Percentiles rank a stretch among this genome's conserved stretches.
Evolutionary conservation across 2,113 vertebrate species (phyloP).

Genomic region (Salvator merianae): DNA sequence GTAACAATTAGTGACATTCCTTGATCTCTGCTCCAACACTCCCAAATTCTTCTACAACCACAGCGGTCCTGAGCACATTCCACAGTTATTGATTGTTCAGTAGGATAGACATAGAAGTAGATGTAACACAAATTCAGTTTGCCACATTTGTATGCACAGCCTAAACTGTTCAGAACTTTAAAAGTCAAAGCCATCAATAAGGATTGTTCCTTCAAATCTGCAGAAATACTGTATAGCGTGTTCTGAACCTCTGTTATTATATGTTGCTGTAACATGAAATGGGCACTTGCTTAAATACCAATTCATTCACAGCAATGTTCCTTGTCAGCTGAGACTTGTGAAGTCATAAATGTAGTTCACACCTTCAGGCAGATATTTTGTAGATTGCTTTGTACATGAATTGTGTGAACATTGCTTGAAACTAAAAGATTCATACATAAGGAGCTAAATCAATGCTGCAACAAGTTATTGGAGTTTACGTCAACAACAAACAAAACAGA

Average conservation of each 20-base stretch:
- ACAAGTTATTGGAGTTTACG: not conserved
- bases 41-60: too few species aligned
- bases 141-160: not conserved
- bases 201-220: not conserved
- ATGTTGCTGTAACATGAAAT: not conserved
- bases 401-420: constrained; percentile 5
- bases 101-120: too few species aligned
- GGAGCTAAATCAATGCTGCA: not conserved
- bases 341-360: not conserved
- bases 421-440: not conserved
- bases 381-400: not conserved
- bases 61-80: too few species aligned
- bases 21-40: too few species aligned
- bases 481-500: not conserved
- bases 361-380: not conserved
- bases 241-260: constrained; percentile 1
- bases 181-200: not conserved
- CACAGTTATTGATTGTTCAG: too few species aligned
- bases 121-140: not conserved
- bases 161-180: not conserved
- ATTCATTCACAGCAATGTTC: not conserved
- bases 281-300: not conserved
- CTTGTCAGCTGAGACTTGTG: not conserved
- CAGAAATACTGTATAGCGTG: not conserved
- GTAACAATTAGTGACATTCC: too few species aligned